Conservation (phyloP, 2,113 vertebrate species). For the Rhinogobius similis region DNA sequence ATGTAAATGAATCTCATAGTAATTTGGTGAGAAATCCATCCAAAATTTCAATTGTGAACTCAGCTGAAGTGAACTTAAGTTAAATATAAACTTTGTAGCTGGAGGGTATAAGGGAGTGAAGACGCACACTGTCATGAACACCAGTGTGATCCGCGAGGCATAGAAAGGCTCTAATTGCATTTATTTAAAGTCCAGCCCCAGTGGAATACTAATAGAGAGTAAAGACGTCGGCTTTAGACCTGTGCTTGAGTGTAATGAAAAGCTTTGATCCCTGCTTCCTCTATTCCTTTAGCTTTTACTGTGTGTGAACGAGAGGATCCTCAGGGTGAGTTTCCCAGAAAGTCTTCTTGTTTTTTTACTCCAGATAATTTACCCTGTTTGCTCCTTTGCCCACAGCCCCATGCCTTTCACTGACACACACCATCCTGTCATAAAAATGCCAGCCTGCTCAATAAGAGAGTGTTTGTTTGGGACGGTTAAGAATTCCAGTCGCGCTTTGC, state of each 20-base stretch:
- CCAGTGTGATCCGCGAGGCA: conserved; percentile 26
- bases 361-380: conserved; percentile 28
- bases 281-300: conserved; percentile 30
- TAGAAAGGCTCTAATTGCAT: conserved; percentile 52
- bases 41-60: too few species aligned
- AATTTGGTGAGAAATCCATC: too few species aligned
- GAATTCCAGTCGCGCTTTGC: conserved; percentile 43
- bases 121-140: conserved; percentile 21
- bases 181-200: conserved; percentile 23
- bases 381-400: conserved; percentile 26
- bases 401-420: conserved; percentile 50
- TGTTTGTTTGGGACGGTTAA: conserved; percentile 48
- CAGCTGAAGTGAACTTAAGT: not conserved
- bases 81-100: not conserved
- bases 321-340: conserved; percentile 28
- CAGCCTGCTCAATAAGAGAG: conserved; percentile 49
- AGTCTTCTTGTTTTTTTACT: conserved; percentile 58
- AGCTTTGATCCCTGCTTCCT: conserved; percentile 20
- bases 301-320: conserved; percentile 60
- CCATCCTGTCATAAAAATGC: conserved; percentile 66
- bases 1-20: not conserved
- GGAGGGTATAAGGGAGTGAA: not conserved
- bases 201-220: conserved; percentile 57
- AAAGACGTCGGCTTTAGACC: conserved; percentile 19
- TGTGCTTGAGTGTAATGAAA: conserved; percentile 11